These are phyloP conservation scores for Anabas testudineus DNA, from an alignment of 2,797 vertebrate species.

Conservation along the genomic window DNA sequence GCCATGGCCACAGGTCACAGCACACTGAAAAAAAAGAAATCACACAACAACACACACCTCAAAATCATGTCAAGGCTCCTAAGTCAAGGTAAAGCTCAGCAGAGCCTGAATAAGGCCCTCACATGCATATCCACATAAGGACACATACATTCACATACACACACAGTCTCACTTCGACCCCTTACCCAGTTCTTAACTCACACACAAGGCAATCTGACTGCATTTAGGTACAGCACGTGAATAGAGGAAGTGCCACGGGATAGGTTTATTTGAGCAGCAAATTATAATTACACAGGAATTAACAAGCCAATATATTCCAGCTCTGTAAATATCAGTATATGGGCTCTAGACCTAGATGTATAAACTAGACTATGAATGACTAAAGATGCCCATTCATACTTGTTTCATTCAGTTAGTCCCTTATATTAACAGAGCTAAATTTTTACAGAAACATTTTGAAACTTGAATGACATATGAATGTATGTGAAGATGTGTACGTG, in stretches of 20 bases:
- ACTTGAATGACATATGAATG: slow-evolving; percentile 13
- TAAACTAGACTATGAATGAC: slow-evolving; percentile 52
- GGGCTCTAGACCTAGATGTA: slow-evolving; percentile 29
- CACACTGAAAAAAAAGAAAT: slow-evolving; percentile 86
- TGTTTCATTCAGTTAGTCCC: slow-evolving; percentile 36
- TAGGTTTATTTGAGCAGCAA: slow-evolving; percentile 80
- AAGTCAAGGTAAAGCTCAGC: slow-evolving; percentile 41
- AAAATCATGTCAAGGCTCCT: slow-evolving; percentile 55
- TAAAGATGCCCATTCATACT: slow-evolving; percentile 53
- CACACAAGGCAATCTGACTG: slow-evolving; percentile 19
- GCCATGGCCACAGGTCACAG: slow-evolving; percentile 91
- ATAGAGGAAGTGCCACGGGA: slow-evolving; percentile 67
- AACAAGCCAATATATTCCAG: slow-evolving; percentile 59
- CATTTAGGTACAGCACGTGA: slow-evolving; percentile 45
- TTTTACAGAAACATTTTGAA: slow-evolving; percentile 28
- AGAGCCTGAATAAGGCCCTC: slow-evolving; percentile 31
- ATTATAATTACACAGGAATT: slow-evolving; percentile 73
- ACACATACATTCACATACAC: slow-evolving; percentile 18
- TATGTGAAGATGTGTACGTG: slow-evolving; percentile 14
- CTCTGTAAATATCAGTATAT: slow-evolving; percentile 67
- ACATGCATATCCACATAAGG: slow-evolving; percentile 17
- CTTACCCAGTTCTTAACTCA: slow-evolving; percentile 55
- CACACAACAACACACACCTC: slow-evolving; percentile 51
- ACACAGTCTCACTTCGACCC: slow-evolving; percentile 41
- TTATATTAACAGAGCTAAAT: slow-evolving; percentile 24